Conservation (phyloP, 2,888 invertebrate genomes). For the Pachycephus smyrnensis region DNA sequence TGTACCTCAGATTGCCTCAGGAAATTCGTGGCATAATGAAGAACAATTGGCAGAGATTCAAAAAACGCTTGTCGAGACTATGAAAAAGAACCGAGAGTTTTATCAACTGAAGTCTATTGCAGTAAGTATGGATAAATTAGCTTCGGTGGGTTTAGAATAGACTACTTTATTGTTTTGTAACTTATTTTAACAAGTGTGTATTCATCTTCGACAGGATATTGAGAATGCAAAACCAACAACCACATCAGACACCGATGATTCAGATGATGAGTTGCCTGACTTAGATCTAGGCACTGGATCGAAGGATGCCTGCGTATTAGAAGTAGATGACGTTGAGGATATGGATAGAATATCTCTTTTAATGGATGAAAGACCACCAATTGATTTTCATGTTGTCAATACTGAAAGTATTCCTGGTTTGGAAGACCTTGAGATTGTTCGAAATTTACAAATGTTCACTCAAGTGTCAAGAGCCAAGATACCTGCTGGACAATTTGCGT, state of each 20-base stretch:
- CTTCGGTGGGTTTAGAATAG: not conserved
- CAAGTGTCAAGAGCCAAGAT: conserved; percentile 76
- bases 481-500: conserved; percentile 67
- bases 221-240: conserved; percentile 59
- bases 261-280: conserved; percentile 76
- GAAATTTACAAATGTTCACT: conserved; percentile 85
- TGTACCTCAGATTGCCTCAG: conserved; percentile 78
- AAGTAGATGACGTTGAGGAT: conserved; percentile 87
- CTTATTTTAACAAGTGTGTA: not conserved
- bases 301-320: conserved; percentile 84
- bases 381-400: conserved; percentile 83
- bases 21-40: conserved; percentile 75
- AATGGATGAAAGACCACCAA: conserved; percentile 80
- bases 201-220: conserved; percentile 45
- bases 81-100: conserved; percentile 78
- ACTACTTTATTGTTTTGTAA: not conserved
- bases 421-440: conserved; percentile 75
- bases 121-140: conserved; percentile 8
- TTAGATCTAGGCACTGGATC: conserved; percentile 79
- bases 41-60: conserved; percentile 77
- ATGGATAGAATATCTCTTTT: conserved; percentile 80
- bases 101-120: conserved; percentile 71
- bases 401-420: conserved; percentile 82
- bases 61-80: conserved; percentile 77
- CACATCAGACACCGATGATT: conserved; percentile 74